Base-by-base conservation (phyloP, 2,113 vertebrate species). In the Echinops telfairi region DNA sequence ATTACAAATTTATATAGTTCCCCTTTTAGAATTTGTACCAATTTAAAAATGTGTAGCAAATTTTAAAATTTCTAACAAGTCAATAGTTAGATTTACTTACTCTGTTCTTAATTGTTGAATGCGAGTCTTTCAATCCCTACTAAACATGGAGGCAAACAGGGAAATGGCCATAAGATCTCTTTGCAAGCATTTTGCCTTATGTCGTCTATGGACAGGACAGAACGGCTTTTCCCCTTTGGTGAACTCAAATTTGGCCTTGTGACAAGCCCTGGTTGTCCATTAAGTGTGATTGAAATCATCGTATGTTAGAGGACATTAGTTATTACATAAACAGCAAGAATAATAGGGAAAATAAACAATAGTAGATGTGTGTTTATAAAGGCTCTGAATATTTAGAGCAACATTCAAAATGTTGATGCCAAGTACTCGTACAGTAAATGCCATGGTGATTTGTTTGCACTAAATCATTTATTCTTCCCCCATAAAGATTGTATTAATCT, bases 31-130 rank as follows among this genome's bases (percentile, higher is more conserved):
- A 86, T 27, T 29, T 68, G 23, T n/a, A 60, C 47, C 47, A 53
- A 93, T 23, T 87, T 95, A 57, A 19, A 85, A 43, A 85, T 84
- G 27, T 47, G 29, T 53, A 53, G 47, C 47, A 53, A 53, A 53
- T 8, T 53, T 53, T 53, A 23, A 22, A 62, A 23, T 66, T 71
- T 75, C 81, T 7, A 19, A 70, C 47, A 87, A 77, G 64, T 62
- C 31, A 68, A 10, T 88, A 16, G 14, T 43, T 77, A 27, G 11
- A 25, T 40, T 25, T 76, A 25, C 17, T 16, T 71, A 19, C 25
- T 75, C 71, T 75, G 71, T 22, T 38, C 22, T 75, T 23, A 38
- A n/a, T n/a, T 16, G 31, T 70, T n/a, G 31, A n/a, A n/a, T 83
- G 12, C 11, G 73, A 79, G 3, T 3, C 19, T 92, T 90, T 40